Percentiles rank a stretch among this genome's conserved stretches.
Evolutionary conservation across 2,888 invertebrate species (phyloP).

Genomic region (Ennomos fuscantarius): DNA sequence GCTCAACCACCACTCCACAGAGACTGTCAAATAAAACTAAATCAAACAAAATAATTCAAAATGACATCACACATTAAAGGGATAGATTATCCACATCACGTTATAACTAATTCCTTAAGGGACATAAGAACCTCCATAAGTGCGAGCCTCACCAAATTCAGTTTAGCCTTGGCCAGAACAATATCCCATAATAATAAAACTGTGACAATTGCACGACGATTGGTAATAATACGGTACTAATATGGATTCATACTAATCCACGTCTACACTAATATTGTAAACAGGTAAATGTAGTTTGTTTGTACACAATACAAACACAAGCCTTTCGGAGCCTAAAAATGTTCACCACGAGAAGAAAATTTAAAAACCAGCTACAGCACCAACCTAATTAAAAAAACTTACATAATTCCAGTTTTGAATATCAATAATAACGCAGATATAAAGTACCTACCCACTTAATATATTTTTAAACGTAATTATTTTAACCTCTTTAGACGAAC

Average conservation of each 20-base stretch:
- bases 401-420: too few relatives aligned
- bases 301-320: too few relatives aligned
- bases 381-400: too few relatives aligned
- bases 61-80: constrained; percentile 41
- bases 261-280: constrained; percentile 27
- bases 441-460: too few relatives aligned
- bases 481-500: too few relatives aligned
- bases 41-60: background rate
- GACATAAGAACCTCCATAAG: constrained; percentile 56
- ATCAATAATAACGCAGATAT: too few relatives aligned
- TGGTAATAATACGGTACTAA: constrained; percentile 49
- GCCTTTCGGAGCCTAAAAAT: too few relatives aligned
- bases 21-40: too few relatives aligned
- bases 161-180: constrained; percentile 72
- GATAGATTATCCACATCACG: constrained; percentile 52
- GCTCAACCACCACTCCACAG: too few relatives aligned
- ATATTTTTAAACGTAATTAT: too few relatives aligned
- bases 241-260: constrained; percentile 51
- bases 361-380: too few relatives aligned
- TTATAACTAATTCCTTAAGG: constrained; percentile 47
- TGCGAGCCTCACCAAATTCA: constrained; percentile 68
- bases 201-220: constrained; percentile 57
- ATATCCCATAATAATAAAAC: constrained; percentile 82
- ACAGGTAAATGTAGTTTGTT: background rate
- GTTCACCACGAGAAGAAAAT: too few relatives aligned